Evolutionary conservation across 1,140 invertebrate species (phyloP).

Genomic region (Pseudomyrmex sp.): DNA sequence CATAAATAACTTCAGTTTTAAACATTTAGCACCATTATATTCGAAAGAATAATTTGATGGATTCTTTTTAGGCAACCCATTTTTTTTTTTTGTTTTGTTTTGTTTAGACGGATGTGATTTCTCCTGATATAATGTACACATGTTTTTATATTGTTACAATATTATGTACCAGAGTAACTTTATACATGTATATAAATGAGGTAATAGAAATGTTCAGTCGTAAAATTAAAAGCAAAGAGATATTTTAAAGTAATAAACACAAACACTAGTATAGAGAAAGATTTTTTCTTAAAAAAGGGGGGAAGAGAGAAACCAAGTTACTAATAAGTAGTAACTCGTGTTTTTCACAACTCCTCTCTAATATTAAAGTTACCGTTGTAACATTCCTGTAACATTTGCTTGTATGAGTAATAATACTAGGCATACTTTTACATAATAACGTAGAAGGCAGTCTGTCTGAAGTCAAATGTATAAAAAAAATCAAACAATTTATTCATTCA

Average conservation of each 20-base stretch:
- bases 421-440: conserved; percentile 76
- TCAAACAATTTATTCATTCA: too few relatives aligned
- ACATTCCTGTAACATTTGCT: conserved; percentile 72
- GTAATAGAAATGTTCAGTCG: conserved; percentile 80
- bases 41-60: conserved; percentile 80
- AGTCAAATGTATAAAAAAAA: conserved; percentile 27
- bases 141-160: conserved; percentile 78
- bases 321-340: conserved; percentile 68
- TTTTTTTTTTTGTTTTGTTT: conserved; percentile 10
- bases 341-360: conserved; percentile 65
- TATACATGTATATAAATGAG: conserved; percentile 82
- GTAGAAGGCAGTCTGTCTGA: conserved; percentile 74
- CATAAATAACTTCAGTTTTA: conserved; percentile 79
- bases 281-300: conserved; percentile 20
- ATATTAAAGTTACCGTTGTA: conserved; percentile 67
- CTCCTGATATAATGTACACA: background rate
- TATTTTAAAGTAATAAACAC: conserved; percentile 69
- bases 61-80: conserved; percentile 80
- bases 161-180: conserved; percentile 80
- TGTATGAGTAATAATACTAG: conserved; percentile 82
- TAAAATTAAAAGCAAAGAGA: conserved; percentile 73
- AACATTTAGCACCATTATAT: conserved; percentile 81
- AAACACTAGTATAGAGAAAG: conserved; percentile 61
- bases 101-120: conserved; percentile 75
- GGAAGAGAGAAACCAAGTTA: conserved; percentile 47